Conservation (phyloP, 2,113 vertebrate species). For the Martes martes region DNA sequence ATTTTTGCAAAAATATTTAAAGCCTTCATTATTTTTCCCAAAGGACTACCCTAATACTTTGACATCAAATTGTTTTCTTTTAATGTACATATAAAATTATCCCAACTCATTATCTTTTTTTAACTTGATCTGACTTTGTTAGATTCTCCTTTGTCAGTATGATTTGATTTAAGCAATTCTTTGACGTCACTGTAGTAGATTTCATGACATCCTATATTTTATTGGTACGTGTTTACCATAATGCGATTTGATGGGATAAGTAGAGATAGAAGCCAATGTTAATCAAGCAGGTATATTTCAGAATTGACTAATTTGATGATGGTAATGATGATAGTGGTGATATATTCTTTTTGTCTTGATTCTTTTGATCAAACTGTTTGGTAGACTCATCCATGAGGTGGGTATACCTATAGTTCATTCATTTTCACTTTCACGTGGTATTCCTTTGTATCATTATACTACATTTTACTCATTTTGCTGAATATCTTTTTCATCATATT, state of each 20-base stretch:
- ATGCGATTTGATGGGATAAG: background rate
- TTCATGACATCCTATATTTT: background rate
- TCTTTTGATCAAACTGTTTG: conserved; percentile 14
- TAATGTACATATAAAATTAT: background rate
- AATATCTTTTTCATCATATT: background rate
- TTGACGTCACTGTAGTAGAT: background rate
- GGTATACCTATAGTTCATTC: background rate
- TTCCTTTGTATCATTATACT: background rate
- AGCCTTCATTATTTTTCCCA: background rate
- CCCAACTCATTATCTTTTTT: background rate
- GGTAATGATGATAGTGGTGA: background rate
- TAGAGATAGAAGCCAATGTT: background rate
- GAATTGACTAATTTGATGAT: background rate
- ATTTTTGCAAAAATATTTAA: conserved; percentile 10
- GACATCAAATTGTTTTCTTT: background rate
- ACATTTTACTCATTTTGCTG: background rate
- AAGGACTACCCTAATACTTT: background rate
- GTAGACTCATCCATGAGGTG: background rate
- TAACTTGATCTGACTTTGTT: background rate
- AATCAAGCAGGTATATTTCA: background rate
- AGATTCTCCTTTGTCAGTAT: background rate
- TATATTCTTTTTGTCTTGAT: background rate
- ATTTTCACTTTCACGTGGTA: background rate
- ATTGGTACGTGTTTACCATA: background rate
- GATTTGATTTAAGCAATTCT: background rate